A percentile compares a stretch with the other conserved stretches of the same genome.
These are phyloP conservation scores for Athalia cordata DNA, from an alignment of 2,888 invertebrate genomes.

Conservation along the genomic window DNA sequence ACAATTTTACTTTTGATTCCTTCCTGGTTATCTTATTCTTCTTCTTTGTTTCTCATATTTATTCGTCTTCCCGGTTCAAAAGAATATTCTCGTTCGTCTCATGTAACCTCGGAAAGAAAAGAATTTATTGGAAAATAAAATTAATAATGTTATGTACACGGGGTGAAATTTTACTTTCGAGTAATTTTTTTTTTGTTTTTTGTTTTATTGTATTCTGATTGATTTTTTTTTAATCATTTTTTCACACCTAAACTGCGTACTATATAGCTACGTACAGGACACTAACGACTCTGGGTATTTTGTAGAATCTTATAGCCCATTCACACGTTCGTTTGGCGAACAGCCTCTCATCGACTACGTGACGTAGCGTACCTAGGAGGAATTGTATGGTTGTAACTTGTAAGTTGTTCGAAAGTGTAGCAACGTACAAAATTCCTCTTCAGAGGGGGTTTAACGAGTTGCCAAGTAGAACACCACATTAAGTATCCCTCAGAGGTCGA, in stretches of 20 bases:
- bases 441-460: conserved; percentile 35
- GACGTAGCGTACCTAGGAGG: conserved; percentile 19
- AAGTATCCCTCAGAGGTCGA: conserved; percentile 17
- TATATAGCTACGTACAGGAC: neutral
- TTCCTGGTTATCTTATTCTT: neutral
- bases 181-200: no score
- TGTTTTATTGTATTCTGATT: no score
- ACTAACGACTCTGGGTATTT: conserved; percentile 24
- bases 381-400: neutral
- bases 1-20: neutral
- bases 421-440: conserved; percentile 27
- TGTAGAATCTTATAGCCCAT: conserved; percentile 35
- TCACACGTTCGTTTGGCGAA: conserved; percentile 35
- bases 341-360: conserved; percentile 32
- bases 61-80: neutral
- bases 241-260: neutral
- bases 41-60: neutral
- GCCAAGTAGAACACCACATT: conserved; percentile 36
- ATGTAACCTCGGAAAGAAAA: no score
- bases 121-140: no score
- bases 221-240: neutral
- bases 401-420: conserved; percentile 38
- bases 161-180: no score
- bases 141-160: no score
- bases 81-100: no score